A percentile compares a stretch with the other conserved stretches of the same genome.
phyloP scores from a whole-genome alignment of 1,140 invertebrate species.

The Dreissena polymorpha region DNA sequence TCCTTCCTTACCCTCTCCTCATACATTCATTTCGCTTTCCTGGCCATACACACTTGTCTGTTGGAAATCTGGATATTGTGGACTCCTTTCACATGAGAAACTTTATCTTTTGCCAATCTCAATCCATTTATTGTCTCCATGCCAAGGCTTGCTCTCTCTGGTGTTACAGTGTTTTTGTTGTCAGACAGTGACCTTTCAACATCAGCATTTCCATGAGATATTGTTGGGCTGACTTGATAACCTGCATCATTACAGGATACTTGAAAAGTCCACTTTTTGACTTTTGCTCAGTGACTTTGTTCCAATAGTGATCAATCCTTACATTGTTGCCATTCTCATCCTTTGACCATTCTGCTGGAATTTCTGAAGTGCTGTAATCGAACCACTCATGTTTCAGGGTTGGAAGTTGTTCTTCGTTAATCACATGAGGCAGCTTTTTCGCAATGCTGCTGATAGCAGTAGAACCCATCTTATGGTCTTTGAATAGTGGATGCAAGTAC shows the following conservation, averaged over 20 bases:
- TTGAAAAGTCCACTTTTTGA: constrained; percentile 26
- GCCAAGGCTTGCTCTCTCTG: no score
- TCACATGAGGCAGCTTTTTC: not conserved
- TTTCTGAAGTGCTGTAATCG: constrained; percentile 31
- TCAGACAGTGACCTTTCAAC: constrained; percentile 56
- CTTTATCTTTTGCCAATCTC: constrained; percentile 27
- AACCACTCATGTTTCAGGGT: constrained; percentile 25
- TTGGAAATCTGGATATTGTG: constrained; percentile 2
- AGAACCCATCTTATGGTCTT: not conserved
- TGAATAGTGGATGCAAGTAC: constrained; percentile 29
- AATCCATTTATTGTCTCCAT: no score
- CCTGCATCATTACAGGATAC: constrained; percentile 32
- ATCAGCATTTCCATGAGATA: constrained; percentile 59
- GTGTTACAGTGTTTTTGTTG: constrained; percentile 39
- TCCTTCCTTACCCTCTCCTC: not conserved
- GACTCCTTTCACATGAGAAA: constrained; percentile 15
- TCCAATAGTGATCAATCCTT: constrained; percentile 60
- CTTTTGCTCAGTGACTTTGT: constrained; percentile 29
- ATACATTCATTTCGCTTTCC: constrained; percentile 4
- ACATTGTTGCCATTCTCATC: constrained; percentile 7
- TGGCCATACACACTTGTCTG: not conserved
- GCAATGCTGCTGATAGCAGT: constrained; percentile 28
- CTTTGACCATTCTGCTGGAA: constrained; percentile 12
- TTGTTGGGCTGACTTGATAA: constrained; percentile 48
- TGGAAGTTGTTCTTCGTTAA: constrained; percentile 14